Evolutionary conservation across 2,113 vertebrate genomes (phyloP), one percentile per base, ranked within the genome.

Genomic region (Archilochus colubris): DNA sequence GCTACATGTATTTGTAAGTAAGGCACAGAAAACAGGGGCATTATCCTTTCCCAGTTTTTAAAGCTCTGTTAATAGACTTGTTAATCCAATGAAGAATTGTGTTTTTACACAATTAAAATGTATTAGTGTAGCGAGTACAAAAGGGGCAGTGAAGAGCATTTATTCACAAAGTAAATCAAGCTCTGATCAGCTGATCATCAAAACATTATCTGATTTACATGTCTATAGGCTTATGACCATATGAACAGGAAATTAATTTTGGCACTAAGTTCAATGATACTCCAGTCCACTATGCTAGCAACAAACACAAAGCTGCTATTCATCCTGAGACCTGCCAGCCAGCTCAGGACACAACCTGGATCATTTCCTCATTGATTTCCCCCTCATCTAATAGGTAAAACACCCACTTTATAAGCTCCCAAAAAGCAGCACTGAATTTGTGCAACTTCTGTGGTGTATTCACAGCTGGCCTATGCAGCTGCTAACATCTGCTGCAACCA

Each of bases 171-270:
- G 75, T 96, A 98, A 98, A 98, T 98, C 97, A 97, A 97, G 95
- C 91, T 95, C 96, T 95, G 96, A 98, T 98, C 98, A 98, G 93
- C 96, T 97, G 96, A 98, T 98, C 96, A 97, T 98, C 96, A 97
- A 97, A 98, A 97, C 97, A 97, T 97, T 93, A 96, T 97, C 98
- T 98, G 95, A 98, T 98, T 98, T 98, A 96, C 98, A 98, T 98
- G 96, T 98, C 97, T 98, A 98, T 98, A 97, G 97, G 86, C 96
- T 95, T 97, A 97, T 64, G 91, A 91, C 70, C 89, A 78, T 97
- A 94, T 82, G 96, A 97, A 96, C 97, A 98, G 97, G 97, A 98
- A 97, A 98, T 98, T 98, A 97, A 98, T 97, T 98, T 98, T 96
- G 92, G 94, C 93, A 92, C 89, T 96, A 94, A 75, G 89, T 93